Conservation (phyloP, 2,113 vertebrate species). For the Gulo gulo region DNA sequence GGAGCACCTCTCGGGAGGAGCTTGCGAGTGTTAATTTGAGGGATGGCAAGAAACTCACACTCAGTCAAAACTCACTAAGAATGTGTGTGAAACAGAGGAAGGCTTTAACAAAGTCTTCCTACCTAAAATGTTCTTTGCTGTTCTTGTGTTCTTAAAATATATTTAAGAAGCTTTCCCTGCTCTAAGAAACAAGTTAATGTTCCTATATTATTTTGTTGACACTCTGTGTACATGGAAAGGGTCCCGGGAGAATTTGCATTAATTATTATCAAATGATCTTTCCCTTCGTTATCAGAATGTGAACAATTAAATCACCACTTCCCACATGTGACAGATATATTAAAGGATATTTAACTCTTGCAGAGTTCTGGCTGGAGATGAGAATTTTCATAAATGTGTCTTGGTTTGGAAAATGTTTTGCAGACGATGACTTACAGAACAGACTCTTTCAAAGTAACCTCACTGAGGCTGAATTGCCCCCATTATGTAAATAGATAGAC, state of each 20-base stretch:
- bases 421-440: not conserved
- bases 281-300: constrained; percentile 70
- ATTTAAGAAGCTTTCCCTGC: constrained; percentile 62
- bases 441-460: not conserved
- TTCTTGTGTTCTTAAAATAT: constrained; percentile 65
- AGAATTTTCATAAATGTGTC: constrained; percentile 48
- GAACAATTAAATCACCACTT: constrained; percentile 66
- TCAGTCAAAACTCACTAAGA: not conserved
- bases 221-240: constrained; percentile 56
- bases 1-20: not conserved
- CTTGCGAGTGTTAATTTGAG: not conserved
- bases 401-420: constrained; percentile 6
- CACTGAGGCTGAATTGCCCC: not conserved
- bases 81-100: not conserved
- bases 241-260: constrained; percentile 71
- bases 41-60: not conserved
- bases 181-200: constrained; percentile 60
- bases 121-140: constrained; percentile 28
- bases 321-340: constrained; percentile 37
- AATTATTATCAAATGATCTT: constrained; percentile 79
- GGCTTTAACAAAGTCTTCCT: not conserved
- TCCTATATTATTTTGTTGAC: constrained; percentile 69
- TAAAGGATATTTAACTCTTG: constrained; percentile 72
- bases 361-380: constrained; percentile 66
- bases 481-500: not conserved